Evolutionary conservation across 1,140 invertebrate species (phyloP), one percentile per base, ranked within the genome.

Genomic region (Oryzaephilus surinamensis): DNA sequence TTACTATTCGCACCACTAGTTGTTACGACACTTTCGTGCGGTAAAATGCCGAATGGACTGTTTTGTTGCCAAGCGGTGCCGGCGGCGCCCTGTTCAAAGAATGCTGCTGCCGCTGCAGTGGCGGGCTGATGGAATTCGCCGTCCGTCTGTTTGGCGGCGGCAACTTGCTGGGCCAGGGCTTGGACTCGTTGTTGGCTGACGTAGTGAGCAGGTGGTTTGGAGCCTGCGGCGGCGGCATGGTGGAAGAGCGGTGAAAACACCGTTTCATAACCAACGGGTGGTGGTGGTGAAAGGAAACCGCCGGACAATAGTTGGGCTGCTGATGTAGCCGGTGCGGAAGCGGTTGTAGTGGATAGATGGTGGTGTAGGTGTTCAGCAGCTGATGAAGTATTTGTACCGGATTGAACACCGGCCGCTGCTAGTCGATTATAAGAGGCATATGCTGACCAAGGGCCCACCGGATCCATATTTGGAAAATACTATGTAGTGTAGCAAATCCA

Each of bases 1-100:
- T 66, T 61, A 16, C 69, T 65, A 23, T 76, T 70, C 44, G 73
- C 67, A 44, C 75, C 69, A 43, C 73, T 68, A 44, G 71, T 72
- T 18, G 76, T 73, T 17, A 80, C 76, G 43, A 81, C 73, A 63
- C 74, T 81, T 63, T 84, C 79, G 57, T 84, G 81, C 8, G 81
- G 81, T 49, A 84, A 61, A 48, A 84, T 79, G 26, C 81, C 81
- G 61, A 82, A 82, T 0, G 81, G 79, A 51, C 78, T 81, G 55
- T 73, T 81, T 43, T 70, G 75, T 52, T 79, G 76, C 76, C 78
- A 79, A 29, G 70, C 64, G 29, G 71, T 58, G 23, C 65, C 70
- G 13, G 67, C 51, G 28, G 74, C 52, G 32, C 66, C 59, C 46
- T 76, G 75, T 48, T 82, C 77, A 57, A 79, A 80, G 59, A 79